Conservation (phyloP, 2,797 vertebrate genomes). For the Setipinna tenuifilis region DNA sequence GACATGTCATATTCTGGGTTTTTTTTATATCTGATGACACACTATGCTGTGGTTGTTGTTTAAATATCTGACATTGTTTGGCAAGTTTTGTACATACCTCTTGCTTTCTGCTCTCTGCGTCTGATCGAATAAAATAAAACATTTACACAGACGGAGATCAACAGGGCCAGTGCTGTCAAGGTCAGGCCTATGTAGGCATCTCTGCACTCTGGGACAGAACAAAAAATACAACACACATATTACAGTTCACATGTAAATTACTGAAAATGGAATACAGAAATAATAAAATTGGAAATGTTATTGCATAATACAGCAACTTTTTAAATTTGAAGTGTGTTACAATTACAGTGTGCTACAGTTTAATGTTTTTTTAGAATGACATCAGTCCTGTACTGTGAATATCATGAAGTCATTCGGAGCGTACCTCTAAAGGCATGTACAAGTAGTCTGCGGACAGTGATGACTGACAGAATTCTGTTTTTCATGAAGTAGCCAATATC, state of each 20-base stretch:
- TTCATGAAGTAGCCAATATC: background rate
- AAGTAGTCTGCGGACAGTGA: background rate
- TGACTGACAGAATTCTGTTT: background rate
- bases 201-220: fast-evolving
- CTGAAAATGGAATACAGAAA: background rate
- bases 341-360: background rate
- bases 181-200: fast-evolving
- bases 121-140: constrained; percentile 60
- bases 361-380: background rate
- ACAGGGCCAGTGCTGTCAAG: constrained; percentile 60
- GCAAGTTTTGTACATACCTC: constrained; percentile 56
- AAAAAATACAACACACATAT: constrained; percentile 29
- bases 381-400: background rate
- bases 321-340: background rate
- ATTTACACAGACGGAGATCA: constrained; percentile 69
- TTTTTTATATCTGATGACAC: background rate
- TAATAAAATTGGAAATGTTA: background rate
- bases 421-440: background rate
- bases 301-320: background rate
- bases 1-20: too few species aligned
- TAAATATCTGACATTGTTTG: background rate
- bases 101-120: constrained; percentile 31
- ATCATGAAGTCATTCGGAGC: background rate
- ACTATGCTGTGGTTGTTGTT: background rate
- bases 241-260: background rate